Evolutionary conservation across 1,140 invertebrate genomes (phyloP), one percentile per base, ranked within the genome.

Genomic region (Arctopsyche grandis): DNA sequence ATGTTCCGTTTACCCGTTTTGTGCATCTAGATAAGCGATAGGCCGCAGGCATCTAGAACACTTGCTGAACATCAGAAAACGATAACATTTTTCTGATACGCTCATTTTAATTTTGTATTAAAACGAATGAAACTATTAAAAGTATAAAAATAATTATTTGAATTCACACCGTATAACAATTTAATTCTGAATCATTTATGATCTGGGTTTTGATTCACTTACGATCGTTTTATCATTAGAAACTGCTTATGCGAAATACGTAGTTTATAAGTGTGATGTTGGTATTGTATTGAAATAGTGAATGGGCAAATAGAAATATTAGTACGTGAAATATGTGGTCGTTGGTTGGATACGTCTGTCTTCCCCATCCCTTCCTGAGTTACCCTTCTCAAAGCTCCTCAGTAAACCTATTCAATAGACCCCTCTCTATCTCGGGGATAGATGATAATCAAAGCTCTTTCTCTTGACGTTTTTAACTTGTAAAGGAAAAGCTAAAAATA

Each of bases 391-490:
- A 76, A 76, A 76, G 74, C 74, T 56, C 29, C 52, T 63, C 58
- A 48, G 74, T 76, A 63, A 76, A 63, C 74, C 74, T 76, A 76
- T 76, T 76, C 74, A 76, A 76, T 76, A 76, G 74, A 76, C 74
- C 74, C 26, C 74, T 76, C 74, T 76, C 74, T 76, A 76, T 76
- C 74, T 76, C 43, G 43, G 24, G 48, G 74, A 76, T 76, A 76
- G 74, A 76, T 63, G 74, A 76, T 76, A 76, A 76, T 76, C 74
- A 76, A 76, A 76, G 74, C 46, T 76, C 56, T 76, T 58, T 76
- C 74, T 76, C 74, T 76, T 76, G 74, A 76, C 74, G 74, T 76
- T 76, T 76, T 76, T 76, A 76, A 76, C 74, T 76, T 76, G 74
- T 76, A 76, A 76, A 76, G 58, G 74, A 76, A 66, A 76, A 76